A percentile compares a stretch with the other conserved stretches of the same genome.
phyloP scores from a whole-genome alignment of 2,797 vertebrate genomes.

The Rhyacichthys aspro region DNA sequence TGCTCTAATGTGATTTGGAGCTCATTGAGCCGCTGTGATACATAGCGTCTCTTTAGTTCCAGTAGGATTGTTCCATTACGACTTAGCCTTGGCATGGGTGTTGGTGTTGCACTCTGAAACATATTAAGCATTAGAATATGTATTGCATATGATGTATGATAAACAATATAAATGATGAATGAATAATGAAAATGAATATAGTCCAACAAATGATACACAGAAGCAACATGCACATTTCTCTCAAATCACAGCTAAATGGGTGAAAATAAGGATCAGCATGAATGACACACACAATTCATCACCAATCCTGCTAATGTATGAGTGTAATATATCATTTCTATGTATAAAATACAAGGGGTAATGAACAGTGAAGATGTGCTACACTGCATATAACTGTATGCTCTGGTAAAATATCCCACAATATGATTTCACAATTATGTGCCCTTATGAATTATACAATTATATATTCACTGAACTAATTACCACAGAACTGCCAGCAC shows the following conservation, averaged over 20 bases:
- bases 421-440: not conserved
- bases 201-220: slow-evolving; percentile 1
- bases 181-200: no score
- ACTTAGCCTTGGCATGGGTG: slow-evolving; percentile 54
- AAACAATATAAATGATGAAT: slow-evolving; percentile 7
- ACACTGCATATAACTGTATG: not conserved
- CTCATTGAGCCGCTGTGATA: slow-evolving; percentile 77
- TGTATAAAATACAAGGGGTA: slow-evolving; percentile 6
- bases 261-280: slow-evolving; percentile 7
- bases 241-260: slow-evolving; percentile 10
- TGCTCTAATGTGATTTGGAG: slow-evolving; percentile 75
- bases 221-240: slow-evolving; percentile 7
- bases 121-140: slow-evolving; percentile 20
- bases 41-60: slow-evolving; percentile 76
- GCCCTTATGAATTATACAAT: slow-evolving; percentile 8
- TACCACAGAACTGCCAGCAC: slow-evolving; percentile 59
- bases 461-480: slow-evolving; percentile 20
- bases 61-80: slow-evolving; percentile 74
- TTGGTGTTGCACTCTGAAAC: slow-evolving; percentile 49
- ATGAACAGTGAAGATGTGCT: not conserved
- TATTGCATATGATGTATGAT: slow-evolving; percentile 11
- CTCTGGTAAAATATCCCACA: not conserved
- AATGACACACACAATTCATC: slow-evolving; percentile 11
- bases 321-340: slow-evolving; percentile 12
- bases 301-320: slow-evolving; percentile 3